Evolutionary conservation across 1,140 invertebrate genomes (phyloP), one percentile per base, ranked within the genome.

Genomic region (Oscheius sp.): DNA sequence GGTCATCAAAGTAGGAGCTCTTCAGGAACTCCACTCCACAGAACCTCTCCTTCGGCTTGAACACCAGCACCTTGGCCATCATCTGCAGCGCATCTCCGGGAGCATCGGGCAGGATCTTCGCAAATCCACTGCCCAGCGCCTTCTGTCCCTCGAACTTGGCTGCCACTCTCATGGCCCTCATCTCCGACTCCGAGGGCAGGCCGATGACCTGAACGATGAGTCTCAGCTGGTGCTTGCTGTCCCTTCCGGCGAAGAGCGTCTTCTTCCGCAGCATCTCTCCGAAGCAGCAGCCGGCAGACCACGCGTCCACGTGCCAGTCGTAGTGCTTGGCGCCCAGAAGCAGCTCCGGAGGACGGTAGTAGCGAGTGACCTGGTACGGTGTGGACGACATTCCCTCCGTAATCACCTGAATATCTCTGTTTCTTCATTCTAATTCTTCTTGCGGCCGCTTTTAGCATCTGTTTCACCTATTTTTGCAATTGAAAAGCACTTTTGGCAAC

Each of bases 201-300:
- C 95, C 96, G 76, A 99, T 89, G 68, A 98, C 65, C 88, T 98
- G 97, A 85, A 99, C 98, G 82, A 99, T 98, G 88, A 99, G 95
- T 66, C 97, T 95, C 78, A 98, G 88, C 85, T 99, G 96, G 87
- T 99, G 95, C 42, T 98, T 95, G 61, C 95, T 94, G 73, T 93
- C 96, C 87, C 98, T 95, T 18, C 96, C 96, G 13, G 95, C 95
- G 86, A 99, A 98, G 85, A 99, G 97, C n/a, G 95, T 95, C 85
- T 97, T 94, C 59, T 95, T 95, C 66, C 78, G 32, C 3, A 81
- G 55, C 73, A 99, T 87, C 87, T 99, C 96, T 38, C 95, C 95
- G 80, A 99, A 87, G n/a, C 99, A 95, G 87, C 96, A 99, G 58
- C 95, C 96, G 74, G 95, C 95, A 85, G 94, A 96, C 95, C 96